Base-by-base conservation (phyloP, 2,797 vertebrate genomes). In the Florisuga fusca region DNA sequence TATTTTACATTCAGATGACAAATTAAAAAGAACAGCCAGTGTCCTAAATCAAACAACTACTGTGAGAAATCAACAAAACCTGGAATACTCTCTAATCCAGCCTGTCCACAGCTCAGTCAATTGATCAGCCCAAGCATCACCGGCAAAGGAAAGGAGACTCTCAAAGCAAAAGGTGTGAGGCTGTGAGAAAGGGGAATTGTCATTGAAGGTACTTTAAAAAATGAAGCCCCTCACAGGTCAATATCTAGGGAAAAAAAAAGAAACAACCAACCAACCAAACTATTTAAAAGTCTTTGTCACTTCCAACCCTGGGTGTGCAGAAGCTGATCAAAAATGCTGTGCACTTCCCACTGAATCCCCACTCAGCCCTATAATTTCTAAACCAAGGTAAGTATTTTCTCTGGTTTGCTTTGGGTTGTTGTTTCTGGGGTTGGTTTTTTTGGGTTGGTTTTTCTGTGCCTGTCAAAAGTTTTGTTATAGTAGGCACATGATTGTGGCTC, bases 401-500 rank as follows among this genome's bases (percentile, higher is more conserved):
- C 8, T 6, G 3, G 15, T 21, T 13, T 13, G 45, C 20, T 48
- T 48, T 20, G 20, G 10, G 21, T 48, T 48, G 20, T 48, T 50
- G 11, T 15, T 51, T 26, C 19, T 25, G 48, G 23, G 48, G 48
- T 23, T 50, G n/a, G 48, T 12, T 11, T 18, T 22, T 48, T 21
- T 48, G 23, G n/a, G n/a, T n/a, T 22, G 45, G 12, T 29, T 34
- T 12, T 15, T 12, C 10, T 12, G 5, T 71, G 8, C 5, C 29
- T 80, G 6, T 51, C 51, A 22, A 19, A 41, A 21, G 3, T 68
- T 55, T 57, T 81, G 8, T 53, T 67, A 31, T 15, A 66, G 12
- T 23, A 0, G 12, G 22, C 67, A 20, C 38, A 33, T 0, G 1
- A 38, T 4, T n/a, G 53, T 0, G 79, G 22, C 26, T 79, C 41